phyloP scores from a whole-genome alignment of 2,113 vertebrate genomes.

The Albula goreensis region DNA sequence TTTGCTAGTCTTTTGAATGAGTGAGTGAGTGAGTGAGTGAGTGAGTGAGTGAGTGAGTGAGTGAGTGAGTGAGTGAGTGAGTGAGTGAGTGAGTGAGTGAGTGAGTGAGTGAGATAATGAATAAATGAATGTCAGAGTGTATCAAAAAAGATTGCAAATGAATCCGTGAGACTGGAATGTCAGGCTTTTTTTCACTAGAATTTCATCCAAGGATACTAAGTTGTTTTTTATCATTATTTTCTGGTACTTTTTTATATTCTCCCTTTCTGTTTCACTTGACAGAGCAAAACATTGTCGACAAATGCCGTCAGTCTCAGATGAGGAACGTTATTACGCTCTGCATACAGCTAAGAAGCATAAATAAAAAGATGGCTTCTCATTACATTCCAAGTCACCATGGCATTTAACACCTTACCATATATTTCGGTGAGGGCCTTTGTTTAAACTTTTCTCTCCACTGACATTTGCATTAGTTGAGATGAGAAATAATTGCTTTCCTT shows the following conservation, averaged over 20 bases:
- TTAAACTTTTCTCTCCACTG: constrained; percentile 55
- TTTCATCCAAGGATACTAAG: too few relatives aligned
- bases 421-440: constrained; percentile 55
- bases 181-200: neutral
- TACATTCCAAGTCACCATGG: constrained; percentile 36
- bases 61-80: too few relatives aligned
- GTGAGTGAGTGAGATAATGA: too few relatives aligned
- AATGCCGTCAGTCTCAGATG: constrained; percentile 53
- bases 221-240: too few relatives aligned
- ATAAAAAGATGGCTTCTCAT: constrained; percentile 42
- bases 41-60: too few relatives aligned
- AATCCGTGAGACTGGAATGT: neutral
- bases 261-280: constrained; percentile 50
- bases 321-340: constrained; percentile 57
- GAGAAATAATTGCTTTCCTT: constrained; percentile 55
- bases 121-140: too few relatives aligned
- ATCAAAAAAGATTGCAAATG: neutral
- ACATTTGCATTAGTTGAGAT: constrained; percentile 52
- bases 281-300: constrained; percentile 60
- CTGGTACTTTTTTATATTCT: constrained; percentile 24
- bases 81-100: too few relatives aligned
- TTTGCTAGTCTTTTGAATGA: too few relatives aligned
- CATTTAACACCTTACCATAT: constrained; percentile 46
- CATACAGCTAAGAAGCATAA: constrained; percentile 58
- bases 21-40: too few relatives aligned